Evolutionary conservation across 2,797 vertebrate genomes (phyloP).

Genomic region (Eidolon dupreanum): DNA sequence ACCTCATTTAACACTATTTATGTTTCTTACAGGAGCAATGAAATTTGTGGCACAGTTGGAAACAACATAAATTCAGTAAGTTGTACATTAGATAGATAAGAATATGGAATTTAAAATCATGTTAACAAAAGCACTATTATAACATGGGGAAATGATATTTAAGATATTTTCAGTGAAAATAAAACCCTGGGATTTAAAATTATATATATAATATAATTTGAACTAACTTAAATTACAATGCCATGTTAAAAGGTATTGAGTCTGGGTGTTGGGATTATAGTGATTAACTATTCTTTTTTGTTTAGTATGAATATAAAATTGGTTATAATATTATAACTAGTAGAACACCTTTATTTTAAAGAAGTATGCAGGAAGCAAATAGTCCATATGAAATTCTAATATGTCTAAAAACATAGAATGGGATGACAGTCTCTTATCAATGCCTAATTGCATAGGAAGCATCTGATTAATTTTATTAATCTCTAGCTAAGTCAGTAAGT

Average conservation of each 20-base stretch:
- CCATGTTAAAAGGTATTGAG: conserved; percentile 19
- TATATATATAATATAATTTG: background rate
- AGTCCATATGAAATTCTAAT: conserved; percentile 52
- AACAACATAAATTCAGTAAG: conserved; percentile 25
- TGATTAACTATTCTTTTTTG: background rate
- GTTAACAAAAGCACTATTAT: background rate
- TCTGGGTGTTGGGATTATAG: background rate
- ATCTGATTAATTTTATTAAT: conserved; percentile 65
- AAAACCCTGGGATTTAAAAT: background rate
- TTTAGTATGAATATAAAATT: background rate
- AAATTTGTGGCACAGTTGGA: background rate
- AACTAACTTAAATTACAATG: conserved; percentile 16
- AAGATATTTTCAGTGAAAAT: background rate
- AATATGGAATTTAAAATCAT: conserved; percentile 25
- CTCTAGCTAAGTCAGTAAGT: background rate
- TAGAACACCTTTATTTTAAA: conserved; percentile 39
- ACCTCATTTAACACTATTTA: background rate
- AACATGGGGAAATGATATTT: background rate
- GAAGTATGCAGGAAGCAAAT: conserved; percentile 2
- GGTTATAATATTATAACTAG: background rate
- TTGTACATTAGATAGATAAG: background rate
- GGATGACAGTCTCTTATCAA: conserved; percentile 27
- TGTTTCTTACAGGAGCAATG: background rate
- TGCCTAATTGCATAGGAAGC: conserved; percentile 11
- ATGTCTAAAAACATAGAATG: conserved; percentile 31